A percentile compares a stretch with the other conserved stretches of the same genome.
Conservation (phyloP, 1,140 invertebrate genomes). For the Euglossa dilemma region DNA sequence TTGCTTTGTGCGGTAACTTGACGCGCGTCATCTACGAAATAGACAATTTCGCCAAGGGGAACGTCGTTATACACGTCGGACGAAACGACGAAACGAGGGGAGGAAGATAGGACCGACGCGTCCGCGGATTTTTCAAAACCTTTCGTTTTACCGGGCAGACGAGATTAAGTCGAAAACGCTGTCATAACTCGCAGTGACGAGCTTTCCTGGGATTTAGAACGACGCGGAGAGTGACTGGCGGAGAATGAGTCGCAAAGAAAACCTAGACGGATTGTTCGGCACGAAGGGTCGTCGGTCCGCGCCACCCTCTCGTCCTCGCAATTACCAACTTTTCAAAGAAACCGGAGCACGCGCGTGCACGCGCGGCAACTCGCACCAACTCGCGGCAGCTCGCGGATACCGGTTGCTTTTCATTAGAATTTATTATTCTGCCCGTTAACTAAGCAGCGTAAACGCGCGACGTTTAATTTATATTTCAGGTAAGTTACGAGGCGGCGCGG, state of each 20-base stretch:
- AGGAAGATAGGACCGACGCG: no score
- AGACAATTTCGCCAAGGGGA: neutral
- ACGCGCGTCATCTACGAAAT: neutral
- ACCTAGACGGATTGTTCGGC: neutral
- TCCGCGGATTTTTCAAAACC: no score
- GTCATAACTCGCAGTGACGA: neutral
- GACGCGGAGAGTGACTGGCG: neutral
- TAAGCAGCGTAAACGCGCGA: conserved; percentile 55
- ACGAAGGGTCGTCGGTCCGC: neutral
- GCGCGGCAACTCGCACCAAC: neutral
- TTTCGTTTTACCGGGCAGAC: no score
- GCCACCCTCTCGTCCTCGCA: neutral
- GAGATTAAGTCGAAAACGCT: no score
- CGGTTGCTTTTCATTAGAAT: conserved; percentile 51
- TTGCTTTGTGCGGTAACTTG: neutral
- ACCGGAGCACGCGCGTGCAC: neutral
- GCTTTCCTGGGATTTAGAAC: neutral
- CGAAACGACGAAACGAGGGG: no score
- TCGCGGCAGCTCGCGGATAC: neutral
- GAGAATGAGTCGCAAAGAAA: conserved; percentile 15
- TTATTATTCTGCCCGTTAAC: conserved; percentile 54
- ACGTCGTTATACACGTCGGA: neutral
- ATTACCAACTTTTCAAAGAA: conserved; percentile 53
- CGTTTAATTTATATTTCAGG: conserved; percentile 56
- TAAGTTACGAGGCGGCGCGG: conserved; percentile 37